Evolutionary conservation across 2,113 vertebrate species (phyloP).

Genomic region (Pteronura brasiliensis): DNA sequence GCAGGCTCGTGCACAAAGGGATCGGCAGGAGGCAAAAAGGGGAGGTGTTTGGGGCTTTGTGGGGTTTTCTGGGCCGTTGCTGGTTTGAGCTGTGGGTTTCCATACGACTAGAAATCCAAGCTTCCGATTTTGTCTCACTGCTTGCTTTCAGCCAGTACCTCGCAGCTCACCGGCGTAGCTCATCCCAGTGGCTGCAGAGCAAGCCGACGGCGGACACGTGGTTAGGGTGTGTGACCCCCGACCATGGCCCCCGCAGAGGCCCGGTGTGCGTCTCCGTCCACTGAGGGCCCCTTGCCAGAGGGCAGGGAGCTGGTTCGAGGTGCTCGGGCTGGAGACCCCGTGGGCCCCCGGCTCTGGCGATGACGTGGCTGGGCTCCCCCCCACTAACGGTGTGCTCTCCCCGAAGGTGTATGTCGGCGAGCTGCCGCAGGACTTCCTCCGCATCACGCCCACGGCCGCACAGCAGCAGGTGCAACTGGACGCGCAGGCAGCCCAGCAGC

Average conservation of each 20-base stretch:
- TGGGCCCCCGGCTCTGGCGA: accelerated
- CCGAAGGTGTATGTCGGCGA: conserved; percentile 94
- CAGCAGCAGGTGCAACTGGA: conserved; percentile 97
- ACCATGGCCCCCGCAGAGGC: not conserved
- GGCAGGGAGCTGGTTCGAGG: not conserved
- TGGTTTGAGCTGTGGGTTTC: not conserved
- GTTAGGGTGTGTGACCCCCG: no score
- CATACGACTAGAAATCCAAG: accelerated
- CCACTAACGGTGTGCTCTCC: accelerated
- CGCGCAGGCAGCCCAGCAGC: conserved; percentile 93
- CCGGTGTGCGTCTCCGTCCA: no score
- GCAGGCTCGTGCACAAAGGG: accelerated
- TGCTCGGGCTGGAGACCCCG: not conserved
- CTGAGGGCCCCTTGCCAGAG: no score
- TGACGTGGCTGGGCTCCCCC: no score
- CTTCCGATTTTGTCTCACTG: not conserved
- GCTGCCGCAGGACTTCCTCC: conserved; percentile 96
- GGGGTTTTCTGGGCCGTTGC: accelerated
- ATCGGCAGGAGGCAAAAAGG: accelerated
- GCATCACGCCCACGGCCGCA: conserved; percentile 93
- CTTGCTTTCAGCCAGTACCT: not conserved
- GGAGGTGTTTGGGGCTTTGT: not conserved
- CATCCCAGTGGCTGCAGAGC: not conserved
- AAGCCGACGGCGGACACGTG: accelerated
- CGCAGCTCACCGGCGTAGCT: not conserved